These are phyloP conservation scores for Drosophila prolongata DNA, from an alignment of 2,888 invertebrate genomes.

Conservation along the genomic window DNA sequence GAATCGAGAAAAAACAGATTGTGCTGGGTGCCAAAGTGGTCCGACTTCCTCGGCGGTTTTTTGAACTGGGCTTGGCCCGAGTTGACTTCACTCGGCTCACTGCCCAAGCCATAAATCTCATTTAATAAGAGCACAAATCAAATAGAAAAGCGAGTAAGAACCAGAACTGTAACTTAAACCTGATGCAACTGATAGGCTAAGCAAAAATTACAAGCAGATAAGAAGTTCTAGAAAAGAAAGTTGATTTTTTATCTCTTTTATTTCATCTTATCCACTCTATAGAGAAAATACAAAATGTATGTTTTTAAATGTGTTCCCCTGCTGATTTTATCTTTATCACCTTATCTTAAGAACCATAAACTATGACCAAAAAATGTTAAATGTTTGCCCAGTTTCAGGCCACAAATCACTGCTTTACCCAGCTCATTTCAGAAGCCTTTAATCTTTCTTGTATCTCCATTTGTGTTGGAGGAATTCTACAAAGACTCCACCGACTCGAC, in stretches of 20 bases:
- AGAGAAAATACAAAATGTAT: no score
- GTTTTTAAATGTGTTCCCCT: no score
- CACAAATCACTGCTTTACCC: constrained; percentile 7
- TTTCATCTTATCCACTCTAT: no score
- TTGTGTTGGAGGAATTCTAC: constrained; percentile 10
- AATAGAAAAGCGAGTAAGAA: constrained; percentile 21
- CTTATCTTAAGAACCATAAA: not conserved
- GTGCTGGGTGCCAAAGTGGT: constrained; percentile 36
- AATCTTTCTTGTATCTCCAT: constrained; percentile 26
- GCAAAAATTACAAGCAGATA: not conserved
- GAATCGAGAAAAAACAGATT: constrained; percentile 21
- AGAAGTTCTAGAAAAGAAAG: not conserved
- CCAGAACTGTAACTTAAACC: constrained; percentile 18
- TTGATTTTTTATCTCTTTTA: not conserved
- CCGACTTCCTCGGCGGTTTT: constrained; percentile 31
- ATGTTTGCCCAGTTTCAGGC: not conserved
- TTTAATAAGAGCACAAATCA: constrained; percentile 56
- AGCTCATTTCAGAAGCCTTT: constrained; percentile 4
- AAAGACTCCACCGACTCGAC: constrained; percentile 12
- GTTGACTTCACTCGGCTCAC: constrained; percentile 56
- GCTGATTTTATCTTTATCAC: no score
- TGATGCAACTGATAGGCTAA: not conserved
- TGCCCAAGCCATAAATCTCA: constrained; percentile 60
- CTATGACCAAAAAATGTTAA: constrained; percentile 1
- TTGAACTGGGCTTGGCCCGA: constrained; percentile 64